Evolutionary conservation across 2,797 vertebrate genomes (phyloP), one percentile per base, ranked within the genome.

Genomic region (Dendrocincla tyrannina): DNA sequence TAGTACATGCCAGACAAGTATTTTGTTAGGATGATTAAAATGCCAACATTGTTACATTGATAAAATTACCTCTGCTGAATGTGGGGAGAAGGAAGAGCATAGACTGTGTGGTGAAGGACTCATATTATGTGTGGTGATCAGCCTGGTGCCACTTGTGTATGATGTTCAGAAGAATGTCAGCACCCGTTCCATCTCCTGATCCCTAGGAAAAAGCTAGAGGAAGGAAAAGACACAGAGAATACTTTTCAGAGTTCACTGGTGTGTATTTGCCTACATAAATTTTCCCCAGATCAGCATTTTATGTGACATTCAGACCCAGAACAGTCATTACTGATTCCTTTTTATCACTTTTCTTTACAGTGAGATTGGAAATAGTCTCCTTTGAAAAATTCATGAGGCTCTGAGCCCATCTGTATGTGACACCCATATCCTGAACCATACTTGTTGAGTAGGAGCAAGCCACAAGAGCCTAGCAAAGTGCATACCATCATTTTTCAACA

Each of bases 241-340:
- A 32, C 6, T 69, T 53, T 79, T 15, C 42, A 69, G 35, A 76
- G 11, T 11, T 63, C 55, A 27, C 10, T 66, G 37, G 8, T 52
- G 3, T 56, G 17, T 41, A 28, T 44, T 33, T 8, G 14, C 20
- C 20, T 7, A 3, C 13, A 49, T 0, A 1, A 33, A 47, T 86
- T 68, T 85, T 32, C 9, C n/a, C 11, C 19, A 55, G 35, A 49
- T 30, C 50, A 69, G 16, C 20, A 55, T 73, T 76, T 82, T 85
- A 24, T 32, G 25, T 42, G 77, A 59, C 30, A 76, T 89, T 87
- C 59, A 90, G 18, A 55, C 19, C 17, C 46, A 50, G 1, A 81
- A 18, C 11, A 72, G 35, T 41, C 25, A 73, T 62, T 78, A 58
- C 2, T 35, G 12, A 66, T 10, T 30, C 4, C 17, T 11, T 75